Evolutionary conservation across 2,797 vertebrate species (phyloP), one percentile per base, ranked within the genome.

Genomic region (Mus minutoides): DNA sequence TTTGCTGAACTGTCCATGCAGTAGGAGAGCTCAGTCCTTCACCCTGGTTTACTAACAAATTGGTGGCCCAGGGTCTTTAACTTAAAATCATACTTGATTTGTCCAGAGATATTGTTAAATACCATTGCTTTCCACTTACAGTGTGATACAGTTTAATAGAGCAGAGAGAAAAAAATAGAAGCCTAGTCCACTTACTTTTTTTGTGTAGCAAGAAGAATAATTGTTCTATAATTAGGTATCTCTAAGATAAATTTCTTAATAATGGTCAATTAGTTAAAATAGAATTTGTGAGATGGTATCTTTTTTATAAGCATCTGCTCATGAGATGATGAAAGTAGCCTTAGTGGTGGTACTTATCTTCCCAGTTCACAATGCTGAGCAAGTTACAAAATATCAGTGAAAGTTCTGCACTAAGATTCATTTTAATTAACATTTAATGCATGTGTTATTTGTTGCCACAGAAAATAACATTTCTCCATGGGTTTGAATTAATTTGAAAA

Each of bases 161-260:
- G 82, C 75, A 77, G 60, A 3, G 4, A 43, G 82, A 22, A 60
- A 60, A 24, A 58, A 11, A 17, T 24, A 69, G 34, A 26, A 56
- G 75, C 64, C 1, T 11, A 64, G 24, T 83, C 11, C 16, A 64
- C 22, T 56, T 88, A 13, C 29, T 52, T 37, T 88, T 84, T 62
- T 64, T 90, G 11, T 24, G 3, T 10, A 83, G 26, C 1, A n/a
- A 46, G 64, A 89, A 88, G 34, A 76, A 8, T 64, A 87, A 40
- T 7, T 82, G 16, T 40, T 86, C 16, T 87, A n/a, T 88, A 71
- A 85, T 73, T 40, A 58, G 12, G 60, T 49, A 77, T 46, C 16
- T 49, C 77, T 73, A 75, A 46, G 67, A 86, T 77, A 80, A 67
- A 92, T 60, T 69, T 92, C 56, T 91, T 88, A 85, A 46, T 56